Evolutionary conservation across 2,797 vertebrate genomes (phyloP), one percentile per base, ranked within the genome.

Genomic region (Channallabes apus): DNA sequence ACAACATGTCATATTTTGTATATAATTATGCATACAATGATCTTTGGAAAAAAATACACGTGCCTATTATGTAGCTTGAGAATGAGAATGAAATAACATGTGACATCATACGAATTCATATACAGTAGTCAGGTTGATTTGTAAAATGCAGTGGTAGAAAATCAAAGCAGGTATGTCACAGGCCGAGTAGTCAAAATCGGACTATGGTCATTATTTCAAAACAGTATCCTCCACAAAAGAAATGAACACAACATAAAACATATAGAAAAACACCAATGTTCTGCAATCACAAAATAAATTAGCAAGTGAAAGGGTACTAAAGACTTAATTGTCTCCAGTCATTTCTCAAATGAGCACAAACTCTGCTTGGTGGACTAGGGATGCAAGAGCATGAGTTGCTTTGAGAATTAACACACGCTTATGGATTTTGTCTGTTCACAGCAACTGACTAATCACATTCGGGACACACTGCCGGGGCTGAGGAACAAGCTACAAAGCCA

Each of bases 401-500:
- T 59, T 59, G 27, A 59, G 18, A 58, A 35, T 35, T 18, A 35
- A 35, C 75, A 59, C 32, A 54, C 32, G 56, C 29, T 29, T 75
- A 51, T 35, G 14, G n/a, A 80, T 46, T 67, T 69, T n/a, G 46
- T 67, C 61, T 61, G 86, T 85, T 0, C 86, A 29, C 84, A 99
- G 98, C 97, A 99, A 99, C 92, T 99, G 94, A 99, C 98, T 87
- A 99, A 99, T 90, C 98, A 99, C 90, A 99, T 99, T 92, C 95
- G 98, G 81, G 98, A 99, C 91, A 99, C 98, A 0, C 91, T 99
- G 90, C 98, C 97, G 0, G 97, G 92, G 17, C 92, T 99, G 84
- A 94, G 98, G 76, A 98, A 97, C 93, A 98, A 97, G 89, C 94
- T 99, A 38, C 97, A 99, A 92, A 96, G 96, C 85, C 98, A 99